Evolutionary conservation across 2,113 vertebrate species (phyloP).

Genomic region (Daboia siamensis): DNA sequence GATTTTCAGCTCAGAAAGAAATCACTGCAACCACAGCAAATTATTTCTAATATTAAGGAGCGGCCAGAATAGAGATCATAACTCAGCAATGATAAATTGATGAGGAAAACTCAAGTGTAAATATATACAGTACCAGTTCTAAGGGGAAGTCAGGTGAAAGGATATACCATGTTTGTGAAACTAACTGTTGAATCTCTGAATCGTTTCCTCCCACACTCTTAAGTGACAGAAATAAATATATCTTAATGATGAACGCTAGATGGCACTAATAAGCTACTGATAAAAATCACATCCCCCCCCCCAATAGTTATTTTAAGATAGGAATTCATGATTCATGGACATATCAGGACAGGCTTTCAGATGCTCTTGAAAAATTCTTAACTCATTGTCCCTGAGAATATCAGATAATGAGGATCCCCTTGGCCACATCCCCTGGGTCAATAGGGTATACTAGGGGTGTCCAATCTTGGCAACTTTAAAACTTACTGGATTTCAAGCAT

Average conservation of each 20-base stretch:
- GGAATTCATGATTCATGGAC: constrained; percentile 39
- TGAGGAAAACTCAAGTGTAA: accelerated
- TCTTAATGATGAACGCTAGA: constrained; percentile 53
- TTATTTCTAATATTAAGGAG: neutral
- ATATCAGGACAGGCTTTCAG: constrained; percentile 37
- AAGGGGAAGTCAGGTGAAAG: accelerated
- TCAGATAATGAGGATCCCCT: constrained; percentile 23
- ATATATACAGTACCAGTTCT: neutral
- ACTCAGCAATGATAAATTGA: neutral
- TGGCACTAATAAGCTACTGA: constrained; percentile 60
- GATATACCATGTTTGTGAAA: accelerated
- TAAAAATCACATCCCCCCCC: constrained; percentile 2
- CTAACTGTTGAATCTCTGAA: neutral
- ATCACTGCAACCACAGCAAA: neutral
- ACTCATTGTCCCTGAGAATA: constrained; percentile 18
- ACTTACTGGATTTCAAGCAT: neutral
- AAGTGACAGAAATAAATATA: neutral
- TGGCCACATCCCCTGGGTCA: neutral
- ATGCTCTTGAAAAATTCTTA: constrained; percentile 39
- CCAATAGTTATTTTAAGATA: constrained; percentile 26
- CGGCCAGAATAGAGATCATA: neutral
- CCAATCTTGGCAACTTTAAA: neutral
- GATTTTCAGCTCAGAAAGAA: neutral
- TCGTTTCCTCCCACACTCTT: neutral
- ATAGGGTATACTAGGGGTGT: neutral